Evolutionary conservation across 2,888 invertebrate species (phyloP), one percentile per base, ranked within the genome.

Genomic region (Ormyrus nitidulus): DNA sequence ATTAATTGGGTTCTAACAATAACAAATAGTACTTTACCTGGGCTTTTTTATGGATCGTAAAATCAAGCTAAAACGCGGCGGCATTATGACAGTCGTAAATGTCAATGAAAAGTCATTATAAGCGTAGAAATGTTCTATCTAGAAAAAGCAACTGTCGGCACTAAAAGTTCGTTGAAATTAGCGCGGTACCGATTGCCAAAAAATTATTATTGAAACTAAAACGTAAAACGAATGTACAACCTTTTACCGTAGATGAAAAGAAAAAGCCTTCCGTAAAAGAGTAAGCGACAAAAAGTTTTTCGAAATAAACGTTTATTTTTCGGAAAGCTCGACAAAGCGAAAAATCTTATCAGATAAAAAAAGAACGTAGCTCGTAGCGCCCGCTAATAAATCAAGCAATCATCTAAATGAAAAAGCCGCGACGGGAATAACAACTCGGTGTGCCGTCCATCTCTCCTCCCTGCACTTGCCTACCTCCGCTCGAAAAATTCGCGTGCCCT

Each of bases 361-460:
- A 3, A 34, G 1, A 34, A 4, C 34, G 34, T 34, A 3, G 3
- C 3, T 4, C 3, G 34, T 66, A 54, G 69, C 79, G 49, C n/a
- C 70, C 2, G 0, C 48, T 70, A n/a, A 77, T 77, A 81, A 77
- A 77, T 74, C 77, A 81, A 74, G 74, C 70, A 74, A 77, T 77
- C 73, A 74, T 61, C 73, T 71, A 77, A 81, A 76, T 70, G 81
- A 77, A 81, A 81, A 77, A 70, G 72, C 10, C 69, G 71, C 49
- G 71, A 58, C 58, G 53, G 46, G 65, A 79, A 70, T 79, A 62
- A 44, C 44, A 69, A 69, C 53, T 44, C 10, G n/a, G 8, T 10
- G 51, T n/a, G 19, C 53, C 48, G 9, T 56, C 10, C 70, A 8
- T 61, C 46, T 34, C n/a, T 34, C 11, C 44, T 61, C 61, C 7